Evolutionary conservation across 2,888 invertebrate species (phyloP), one percentile per base, ranked within the genome.

Genomic region (Aporophyla lueneburgensis): DNA sequence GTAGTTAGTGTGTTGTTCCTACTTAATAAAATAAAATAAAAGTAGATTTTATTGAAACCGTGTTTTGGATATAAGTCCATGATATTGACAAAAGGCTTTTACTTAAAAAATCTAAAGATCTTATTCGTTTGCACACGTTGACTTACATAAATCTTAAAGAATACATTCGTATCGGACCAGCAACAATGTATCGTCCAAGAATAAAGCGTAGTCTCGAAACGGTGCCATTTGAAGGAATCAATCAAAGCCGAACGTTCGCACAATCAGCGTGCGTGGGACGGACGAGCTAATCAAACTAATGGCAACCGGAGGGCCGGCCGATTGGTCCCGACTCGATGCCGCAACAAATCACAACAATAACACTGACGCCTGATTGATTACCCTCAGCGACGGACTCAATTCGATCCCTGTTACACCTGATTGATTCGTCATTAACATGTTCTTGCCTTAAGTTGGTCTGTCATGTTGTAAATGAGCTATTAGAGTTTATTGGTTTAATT

Each of bases 281-380:
- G 93, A 93, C 94, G 93, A 95, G 95, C 95, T 95, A 95, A 96
- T 95, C 95, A 95, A 94, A 93, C 94, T 95, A 96, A 96, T 96
- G 93, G 93, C 87, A 85, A 90, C 90, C 88, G 90, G 91, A 92
- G 92, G 92, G 91, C 91, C 81, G 87, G 86, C 87, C 88, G 88
- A 89, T 89, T 88, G 90, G 87, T 83, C 84, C 80, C 83, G 81
- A 85, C 86, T 87, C 89, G 89, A 89, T 89, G 91, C 93, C 93
- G 92, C 93, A 94, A 94, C 95, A 94, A 95, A 95, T 95, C 94
- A 95, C 94, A 95, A 95, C 93, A 95, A 95, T 94, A 95, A 95
- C 93, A 93, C 81, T 92, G 92, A 93, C 92, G 91, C 88, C 92
- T 94, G 95, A 95, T 95, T 93, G 94, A 95, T 95, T 94, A 93